Base-by-base conservation (phyloP, 2,113 vertebrate species). In the Seriola aureovittata region DNA sequence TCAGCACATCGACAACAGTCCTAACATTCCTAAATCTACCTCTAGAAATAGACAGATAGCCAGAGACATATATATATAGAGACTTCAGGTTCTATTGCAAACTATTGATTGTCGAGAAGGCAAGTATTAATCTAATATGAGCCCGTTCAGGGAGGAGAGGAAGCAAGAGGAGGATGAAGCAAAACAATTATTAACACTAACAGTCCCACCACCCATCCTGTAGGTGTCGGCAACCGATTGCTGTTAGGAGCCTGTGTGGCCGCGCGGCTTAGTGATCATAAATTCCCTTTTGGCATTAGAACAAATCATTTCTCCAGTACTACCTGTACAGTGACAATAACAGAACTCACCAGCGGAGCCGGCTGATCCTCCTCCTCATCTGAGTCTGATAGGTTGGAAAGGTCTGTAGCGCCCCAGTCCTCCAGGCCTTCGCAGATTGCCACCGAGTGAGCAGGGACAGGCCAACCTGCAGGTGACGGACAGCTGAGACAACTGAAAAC, bases 321-420 rank as follows among this genome's bases (percentile, higher is more conserved):
- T n/a, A 21, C 19, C 21, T 25, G 23, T 57, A 4, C 12, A 2
- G 25, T 66, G 21, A 34, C 42, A 19, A 23, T 14, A 46, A 12
- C n/a, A n/a, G 23, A n/a, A 29, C 96, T 94, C 86, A 99, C 97
- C 96, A 98, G 92, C 8, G 95, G 94, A 55, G 86, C 40, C 0
- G 96, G 95, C 72, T 92, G 91, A 9, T 95, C 94, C 1, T 97
- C 94, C 2, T 97, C 97, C 48, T 97, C 97, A 19, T 97, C 97
- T 0, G 95, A 96, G 91, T 96, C 97, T 0, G 96, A 97, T 72
- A 94, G 91, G 91, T 94, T 94, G 80, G 96, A 96, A 14, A 96
- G 95, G 85, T 97, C 96, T 71, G 95, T 96, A 10, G 95, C 94
- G 0, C 89, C 93, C 97, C 97, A 97, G 88, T 97, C 96, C 73